Evolutionary conservation across 2,888 invertebrate species (phyloP).

Genomic region (Sericinus montela): DNA sequence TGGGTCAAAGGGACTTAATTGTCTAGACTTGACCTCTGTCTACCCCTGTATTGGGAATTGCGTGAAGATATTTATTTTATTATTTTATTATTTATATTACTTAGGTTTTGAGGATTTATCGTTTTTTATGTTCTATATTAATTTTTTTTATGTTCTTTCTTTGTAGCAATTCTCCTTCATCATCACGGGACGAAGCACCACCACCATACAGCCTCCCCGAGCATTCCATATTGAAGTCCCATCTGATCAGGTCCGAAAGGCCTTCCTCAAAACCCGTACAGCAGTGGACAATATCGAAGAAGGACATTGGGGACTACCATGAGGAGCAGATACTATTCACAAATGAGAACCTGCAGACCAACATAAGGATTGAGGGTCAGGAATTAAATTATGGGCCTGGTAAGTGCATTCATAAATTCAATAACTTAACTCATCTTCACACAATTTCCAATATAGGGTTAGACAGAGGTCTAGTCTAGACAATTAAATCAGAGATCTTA

Average conservation of each 20-base stretch:
- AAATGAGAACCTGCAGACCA: slow-evolving; percentile 59
- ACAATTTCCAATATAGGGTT: too few relatives aligned
- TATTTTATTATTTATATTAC: too few relatives aligned
- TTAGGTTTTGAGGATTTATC: too few relatives aligned
- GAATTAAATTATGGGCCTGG: slow-evolving; percentile 68
- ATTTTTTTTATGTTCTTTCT: too few relatives aligned
- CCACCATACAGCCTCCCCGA: slow-evolving; percentile 63
- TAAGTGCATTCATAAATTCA: slow-evolving; percentile 26
- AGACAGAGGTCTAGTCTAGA: too few relatives aligned
- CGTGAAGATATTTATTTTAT: too few relatives aligned
- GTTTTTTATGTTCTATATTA: too few relatives aligned
- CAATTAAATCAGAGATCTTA: too few relatives aligned
- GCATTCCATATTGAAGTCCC: slow-evolving; percentile 70
- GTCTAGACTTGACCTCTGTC: too few relatives aligned
- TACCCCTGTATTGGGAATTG: too few relatives aligned
- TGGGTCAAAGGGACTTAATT: too few relatives aligned
- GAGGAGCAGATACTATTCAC: slow-evolving; percentile 72
- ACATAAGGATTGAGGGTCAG: slow-evolving; percentile 48
- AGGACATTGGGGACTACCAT: slow-evolving; percentile 63
- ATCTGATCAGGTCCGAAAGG: slow-evolving; percentile 51
- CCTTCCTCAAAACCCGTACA: slow-evolving; percentile 49
- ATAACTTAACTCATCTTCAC: too few relatives aligned
- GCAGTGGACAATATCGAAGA: slow-evolving; percentile 74
- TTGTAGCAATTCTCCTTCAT: slow-evolving; percentile 51
- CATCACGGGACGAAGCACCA: slow-evolving; percentile 49